Evolutionary conservation across 1,140 invertebrate genomes (phyloP), one percentile per base, ranked within the genome.

Genomic region (Drosophila chauvacae): DNA sequence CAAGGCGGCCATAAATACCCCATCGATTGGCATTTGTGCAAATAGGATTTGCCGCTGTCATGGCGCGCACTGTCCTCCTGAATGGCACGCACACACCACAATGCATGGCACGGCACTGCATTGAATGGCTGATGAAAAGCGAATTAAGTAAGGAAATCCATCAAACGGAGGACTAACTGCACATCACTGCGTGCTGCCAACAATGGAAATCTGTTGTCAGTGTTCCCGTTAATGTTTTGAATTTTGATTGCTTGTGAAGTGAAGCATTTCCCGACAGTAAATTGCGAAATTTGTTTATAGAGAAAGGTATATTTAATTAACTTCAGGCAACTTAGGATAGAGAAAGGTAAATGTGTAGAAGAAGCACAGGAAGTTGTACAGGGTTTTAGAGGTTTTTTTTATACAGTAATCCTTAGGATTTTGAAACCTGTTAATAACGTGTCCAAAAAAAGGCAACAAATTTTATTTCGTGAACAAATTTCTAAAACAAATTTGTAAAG

Each of bases 21-120:
- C 62, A 66, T 69, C 47, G 48, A 69, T 69, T 65, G 57, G 39
- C 39, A 48, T 55, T 56, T 69, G 62, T 69, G 66, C 13, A 53
- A 69, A 68, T 53, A 69, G 47, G 66, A 68, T 69, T 69, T 69
- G n/a, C 39, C 63, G 10, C 47, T 20, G 42, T 47, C 56, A 48
- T 50, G 51, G 26, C 47, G 45, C 69, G 51, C 64, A 58, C 64
- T 70, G 69, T 70, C 56, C 58, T 57, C 55, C 57, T 50, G 63
- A 63, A 37, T 47, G n/a, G 28, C 35, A 39, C 4, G 18, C 20
- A 39, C 33, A 23, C 33, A 37, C 30, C 30, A 20, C n/a, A 50
- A 9, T 16, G 47, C 45, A 48, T 14, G 7, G 10, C 16, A 28
- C 9, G 4, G 33, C n/a, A 20, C 18, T 37, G 35, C 37, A 30